Percentiles rank a stretch among this genome's conserved stretches.
phyloP scores from a whole-genome alignment of 92 coral and sea anemone species.

The Virgularia gustaviana region DNA sequence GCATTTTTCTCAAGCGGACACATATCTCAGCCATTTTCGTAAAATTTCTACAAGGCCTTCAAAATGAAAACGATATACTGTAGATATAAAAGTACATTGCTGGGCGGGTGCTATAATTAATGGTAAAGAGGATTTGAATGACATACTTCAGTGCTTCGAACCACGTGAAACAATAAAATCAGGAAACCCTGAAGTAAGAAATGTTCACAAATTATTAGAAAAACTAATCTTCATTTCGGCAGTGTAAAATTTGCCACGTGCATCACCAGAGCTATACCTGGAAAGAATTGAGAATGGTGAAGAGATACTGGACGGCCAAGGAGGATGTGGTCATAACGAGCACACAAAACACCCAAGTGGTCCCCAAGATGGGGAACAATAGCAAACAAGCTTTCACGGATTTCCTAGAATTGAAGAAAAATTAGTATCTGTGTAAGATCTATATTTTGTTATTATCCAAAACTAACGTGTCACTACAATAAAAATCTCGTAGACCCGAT shows the following conservation, averaged over 20 bases:
- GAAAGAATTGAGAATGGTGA: slow-evolving; percentile 67
- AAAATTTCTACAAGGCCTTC: no score
- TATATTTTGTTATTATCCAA: neutral
- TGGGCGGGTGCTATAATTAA: no score
- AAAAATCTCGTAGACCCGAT: no score
- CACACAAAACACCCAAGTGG: slow-evolving; percentile 81
- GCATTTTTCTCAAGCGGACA: no score
- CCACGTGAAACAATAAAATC: slow-evolving; percentile 63
- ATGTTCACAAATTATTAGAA: neutral
- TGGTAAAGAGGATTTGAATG: no score
- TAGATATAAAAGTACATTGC: no score
- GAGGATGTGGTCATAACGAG: slow-evolving; percentile 63
- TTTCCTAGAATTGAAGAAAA: slow-evolving; percentile 55
- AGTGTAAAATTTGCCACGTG: neutral
- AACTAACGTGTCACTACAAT: no score
- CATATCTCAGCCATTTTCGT: no score
- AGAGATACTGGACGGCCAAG: slow-evolving; percentile 68
- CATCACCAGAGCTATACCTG: slow-evolving; percentile 58
- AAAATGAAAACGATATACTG: no score
- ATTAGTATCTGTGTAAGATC: neutral
- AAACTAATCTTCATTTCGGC: neutral
- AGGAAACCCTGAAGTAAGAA: slow-evolving; percentile 55
- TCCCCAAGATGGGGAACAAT: slow-evolving; percentile 77
- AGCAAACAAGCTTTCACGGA: slow-evolving; percentile 75
- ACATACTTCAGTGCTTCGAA: slow-evolving; percentile 61